phyloP scores from a whole-genome alignment of 2,888 invertebrate species.

The Aromia moschata region DNA sequence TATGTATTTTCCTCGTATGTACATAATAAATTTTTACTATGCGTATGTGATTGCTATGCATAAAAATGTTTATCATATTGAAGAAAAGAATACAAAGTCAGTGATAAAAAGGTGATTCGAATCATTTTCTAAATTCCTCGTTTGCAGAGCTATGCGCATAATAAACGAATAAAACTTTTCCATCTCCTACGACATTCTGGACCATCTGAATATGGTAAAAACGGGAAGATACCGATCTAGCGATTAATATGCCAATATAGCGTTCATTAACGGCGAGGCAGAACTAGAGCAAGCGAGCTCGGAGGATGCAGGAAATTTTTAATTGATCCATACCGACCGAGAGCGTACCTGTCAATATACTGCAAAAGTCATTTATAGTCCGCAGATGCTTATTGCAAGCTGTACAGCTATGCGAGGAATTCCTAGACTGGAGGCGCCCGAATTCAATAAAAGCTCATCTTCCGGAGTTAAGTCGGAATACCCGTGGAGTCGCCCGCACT shows the following conservation, averaged over 20 bases:
- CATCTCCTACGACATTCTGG: no score
- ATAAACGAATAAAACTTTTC: no score
- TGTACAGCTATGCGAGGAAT: constrained; percentile 51
- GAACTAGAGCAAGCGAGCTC: constrained; percentile 6
- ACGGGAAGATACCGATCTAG: no score
- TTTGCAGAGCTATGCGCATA: no score
- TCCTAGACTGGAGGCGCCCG: constrained; percentile 51
- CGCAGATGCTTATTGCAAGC: constrained; percentile 47
- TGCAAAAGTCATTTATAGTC: constrained; percentile 51
- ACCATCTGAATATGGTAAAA: no score
- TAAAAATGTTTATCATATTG: no score
- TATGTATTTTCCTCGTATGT: no score
- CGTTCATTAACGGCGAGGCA: not conserved
- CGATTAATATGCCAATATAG: not conserved
- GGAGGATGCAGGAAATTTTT: constrained; percentile 30
- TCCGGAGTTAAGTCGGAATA: constrained; percentile 39
- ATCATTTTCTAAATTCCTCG: no score
- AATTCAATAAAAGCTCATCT: constrained; percentile 57
- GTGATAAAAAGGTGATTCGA: no score
- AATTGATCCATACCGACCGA: constrained; percentile 31
- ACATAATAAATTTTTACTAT: no score
- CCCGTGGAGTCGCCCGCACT: constrained; percentile 34
- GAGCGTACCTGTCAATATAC: constrained; percentile 46
- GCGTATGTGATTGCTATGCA: no score
- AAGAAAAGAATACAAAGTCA: no score